phyloP scores from a whole-genome alignment of 1,140 invertebrate genomes.

The Alviniconcha marisindica region DNA sequence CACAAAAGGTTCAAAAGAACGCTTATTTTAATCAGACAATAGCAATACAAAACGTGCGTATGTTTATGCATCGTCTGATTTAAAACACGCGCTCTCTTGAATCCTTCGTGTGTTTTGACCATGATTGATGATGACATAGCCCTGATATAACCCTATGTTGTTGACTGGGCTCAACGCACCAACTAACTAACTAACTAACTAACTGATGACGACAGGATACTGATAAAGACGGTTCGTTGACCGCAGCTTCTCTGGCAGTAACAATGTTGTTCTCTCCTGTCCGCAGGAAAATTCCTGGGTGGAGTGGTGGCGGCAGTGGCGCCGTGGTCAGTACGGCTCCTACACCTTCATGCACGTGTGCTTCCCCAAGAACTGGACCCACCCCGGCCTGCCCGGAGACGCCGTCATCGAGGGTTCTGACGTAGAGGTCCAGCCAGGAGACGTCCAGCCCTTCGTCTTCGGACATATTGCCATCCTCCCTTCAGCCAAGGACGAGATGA shows the following conservation, averaged over 20 bases:
- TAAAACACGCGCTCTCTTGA: too few relatives aligned
- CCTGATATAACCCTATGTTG: too few relatives aligned
- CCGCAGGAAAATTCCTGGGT: neutral
- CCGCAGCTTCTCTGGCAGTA: neutral
- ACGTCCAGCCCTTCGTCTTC: neutral
- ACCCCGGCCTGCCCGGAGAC: neutral
- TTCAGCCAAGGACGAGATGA: too few relatives aligned
- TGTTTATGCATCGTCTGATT: too few relatives aligned
- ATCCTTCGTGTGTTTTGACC: too few relatives aligned
- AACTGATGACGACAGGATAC: neutral
- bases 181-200: neutral
- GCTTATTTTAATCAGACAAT: too few relatives aligned
- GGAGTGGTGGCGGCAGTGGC: neutral
- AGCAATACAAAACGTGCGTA: too few relatives aligned
- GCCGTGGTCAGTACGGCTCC: neutral
- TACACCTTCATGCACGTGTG: neutral
- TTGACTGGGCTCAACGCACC: too few relatives aligned
- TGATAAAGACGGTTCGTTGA: neutral
- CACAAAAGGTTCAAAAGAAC: too few relatives aligned
- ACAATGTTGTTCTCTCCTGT: neutral
- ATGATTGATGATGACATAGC: too few relatives aligned
- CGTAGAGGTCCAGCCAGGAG: neutral
- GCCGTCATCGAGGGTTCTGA: neutral
- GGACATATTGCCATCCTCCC: too few relatives aligned
- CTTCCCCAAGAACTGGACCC: neutral